A percentile compares a stretch with the other conserved stretches of the same genome.
Conservation (phyloP, 2,113 vertebrate species). For the Hemibagrus wyckioides region DNA sequence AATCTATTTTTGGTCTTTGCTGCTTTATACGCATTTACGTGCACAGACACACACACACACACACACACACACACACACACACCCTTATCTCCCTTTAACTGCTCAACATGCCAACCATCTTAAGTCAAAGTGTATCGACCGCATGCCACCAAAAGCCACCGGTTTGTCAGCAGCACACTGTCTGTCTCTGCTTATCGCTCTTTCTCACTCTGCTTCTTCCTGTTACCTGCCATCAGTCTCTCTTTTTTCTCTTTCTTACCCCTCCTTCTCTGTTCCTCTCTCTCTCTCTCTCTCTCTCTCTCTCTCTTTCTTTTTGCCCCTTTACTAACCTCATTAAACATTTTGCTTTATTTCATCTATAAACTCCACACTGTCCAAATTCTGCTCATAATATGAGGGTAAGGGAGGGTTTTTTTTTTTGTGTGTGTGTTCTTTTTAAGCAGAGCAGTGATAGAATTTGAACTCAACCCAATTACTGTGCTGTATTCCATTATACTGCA, state of each 20-base stretch:
- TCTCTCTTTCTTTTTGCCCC: conserved; percentile 3
- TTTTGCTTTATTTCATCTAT: background rate
- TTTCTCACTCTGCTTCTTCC: conserved; percentile 29
- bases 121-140: conserved; percentile 36
- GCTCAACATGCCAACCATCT: conserved; percentile 36
- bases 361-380: background rate
- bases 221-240: conserved; percentile 21
- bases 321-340: background rate
- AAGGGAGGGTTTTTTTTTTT: background rate
- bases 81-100: conserved; percentile 39
- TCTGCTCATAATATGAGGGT: background rate
- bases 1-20: conserved; percentile 48
- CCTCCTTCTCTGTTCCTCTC: conserved; percentile 7
- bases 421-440: background rate
- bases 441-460: background rate
- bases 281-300: conserved; percentile 22
- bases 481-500: background rate
- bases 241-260: conserved; percentile 7
- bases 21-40: background rate
- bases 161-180: conserved; percentile 24
- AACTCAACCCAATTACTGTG: conserved; percentile 11
- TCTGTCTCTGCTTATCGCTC: conserved; percentile 44
- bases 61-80: conserved; percentile 17
- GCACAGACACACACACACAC: conserved; percentile 5
- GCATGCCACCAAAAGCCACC: conserved; percentile 9